Conservation (phyloP, 2,888 invertebrate species). For the Aspidapion aeneum region DNA sequence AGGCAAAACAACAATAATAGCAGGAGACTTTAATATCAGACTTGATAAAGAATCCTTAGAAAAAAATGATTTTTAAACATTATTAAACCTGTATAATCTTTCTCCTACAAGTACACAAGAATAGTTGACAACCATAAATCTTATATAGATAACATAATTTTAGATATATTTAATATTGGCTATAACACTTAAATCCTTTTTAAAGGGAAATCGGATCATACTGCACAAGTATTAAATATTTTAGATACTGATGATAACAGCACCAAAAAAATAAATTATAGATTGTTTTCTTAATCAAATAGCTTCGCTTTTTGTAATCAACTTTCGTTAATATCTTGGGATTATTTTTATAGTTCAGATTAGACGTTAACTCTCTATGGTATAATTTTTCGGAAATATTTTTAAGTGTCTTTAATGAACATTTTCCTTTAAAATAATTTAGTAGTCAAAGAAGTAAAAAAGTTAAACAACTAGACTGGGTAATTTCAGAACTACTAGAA, state of each 20-base stretch:
- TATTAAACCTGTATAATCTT: neutral
- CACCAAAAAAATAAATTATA: neutral
- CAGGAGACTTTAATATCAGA: neutral
- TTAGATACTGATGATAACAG: neutral
- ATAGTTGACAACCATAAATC: neutral
- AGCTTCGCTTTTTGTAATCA: neutral
- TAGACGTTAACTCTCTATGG: neutral
- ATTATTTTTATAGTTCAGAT: neutral
- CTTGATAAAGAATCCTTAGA: neutral
- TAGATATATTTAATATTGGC: neutral
- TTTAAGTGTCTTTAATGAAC: neutral
- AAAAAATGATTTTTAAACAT: neutral
- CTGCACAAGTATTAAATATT: neutral
- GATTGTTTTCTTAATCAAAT: neutral
- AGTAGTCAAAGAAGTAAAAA: neutral
- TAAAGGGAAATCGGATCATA: neutral
- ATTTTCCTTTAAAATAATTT: neutral
- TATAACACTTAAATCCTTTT: neutral
- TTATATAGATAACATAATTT: neutral
- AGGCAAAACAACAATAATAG: neutral
- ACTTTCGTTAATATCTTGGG: neutral
- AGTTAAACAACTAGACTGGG: too few relatives aligned
- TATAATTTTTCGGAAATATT: neutral
- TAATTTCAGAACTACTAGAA: neutral
- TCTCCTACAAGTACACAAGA: neutral